Base-by-base conservation (phyloP, 1,140 invertebrate species). In the Palaemon carinicauda region DNA sequence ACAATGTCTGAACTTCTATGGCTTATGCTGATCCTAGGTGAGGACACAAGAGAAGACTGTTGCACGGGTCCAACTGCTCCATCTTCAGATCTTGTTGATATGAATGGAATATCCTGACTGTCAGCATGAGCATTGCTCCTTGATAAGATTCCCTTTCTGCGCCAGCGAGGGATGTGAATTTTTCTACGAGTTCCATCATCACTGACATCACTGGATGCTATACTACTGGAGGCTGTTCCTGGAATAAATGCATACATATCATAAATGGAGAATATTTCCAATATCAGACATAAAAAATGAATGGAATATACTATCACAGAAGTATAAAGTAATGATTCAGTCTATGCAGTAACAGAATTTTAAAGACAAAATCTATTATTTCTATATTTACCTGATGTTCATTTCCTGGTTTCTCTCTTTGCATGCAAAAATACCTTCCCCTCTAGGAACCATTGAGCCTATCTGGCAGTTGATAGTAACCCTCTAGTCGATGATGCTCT, bases 201-300 rank as follows among this genome's bases (percentile, higher is more conserved):
- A 56, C 84, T 80, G n/a, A 53, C 53, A n/a, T 80, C 84, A 80
- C 84, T 86, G 1, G 77, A 80, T 73, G 54, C 53, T n/a, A 86
- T 74, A 65, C 84, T 86, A 53, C 84, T 86, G 10, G 65, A 73
- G 33, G 56, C 69, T 19, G 60, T 80, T 53, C 54, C 84, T 86
- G 84, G 3, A 80, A 80, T 41, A 29, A 19, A 82, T n/a, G n/a
- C n/a, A 17, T 1, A 41, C 41, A 41, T 3, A 9, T 9, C 33
- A 41, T 41, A 41, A 41, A 7, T n/a, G n/a, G n/a, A n/a, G n/a
- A n/a, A n/a, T n/a, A n/a, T n/a, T n/a, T n/a, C n/a, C n/a, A n/a
- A n/a, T 41, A 41, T 7, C 41, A 41, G 0, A 41, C 41, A 41
- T 41, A 41, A 41, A 41, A 41, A 4, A 41, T 41, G 7, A 41